phyloP scores from a whole-genome alignment of 2,113 vertebrate species.

The Ammodytes marinus region DNA sequence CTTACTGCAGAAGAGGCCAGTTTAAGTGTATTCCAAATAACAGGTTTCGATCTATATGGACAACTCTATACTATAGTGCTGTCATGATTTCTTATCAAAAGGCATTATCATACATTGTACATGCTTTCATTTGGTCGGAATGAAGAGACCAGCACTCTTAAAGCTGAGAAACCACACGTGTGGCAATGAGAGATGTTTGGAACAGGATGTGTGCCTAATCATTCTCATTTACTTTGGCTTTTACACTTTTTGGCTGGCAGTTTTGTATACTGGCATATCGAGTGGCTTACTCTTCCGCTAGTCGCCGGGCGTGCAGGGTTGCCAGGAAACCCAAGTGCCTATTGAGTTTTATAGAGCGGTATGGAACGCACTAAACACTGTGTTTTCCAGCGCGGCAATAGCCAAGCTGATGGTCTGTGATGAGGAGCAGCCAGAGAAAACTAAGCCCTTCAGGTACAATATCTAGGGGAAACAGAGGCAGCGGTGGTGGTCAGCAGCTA shows the following conservation, averaged over 20 bases:
- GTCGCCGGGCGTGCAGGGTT: slow-evolving; percentile 52
- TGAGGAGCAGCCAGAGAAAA: slow-evolving; percentile 28
- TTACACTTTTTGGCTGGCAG: slow-evolving; percentile 72
- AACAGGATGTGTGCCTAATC: slow-evolving; percentile 69
- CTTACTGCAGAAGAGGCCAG: slow-evolving; percentile 32
- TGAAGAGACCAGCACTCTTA: slow-evolving; percentile 57
- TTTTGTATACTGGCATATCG: slow-evolving; percentile 71
- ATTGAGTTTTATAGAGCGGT: slow-evolving; percentile 61
- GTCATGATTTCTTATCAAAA: slow-evolving; percentile 40
- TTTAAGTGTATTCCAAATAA: slow-evolving; percentile 54
- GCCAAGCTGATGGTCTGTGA: slow-evolving; percentile 40
- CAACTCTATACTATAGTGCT: slow-evolving; percentile 37
- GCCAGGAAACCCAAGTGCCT: slow-evolving; percentile 70
- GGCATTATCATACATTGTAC: slow-evolving; percentile 60
- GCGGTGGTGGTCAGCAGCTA: slow-evolving; percentile 44
- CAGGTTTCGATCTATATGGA: slow-evolving; percentile 58
- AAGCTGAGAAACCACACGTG: slow-evolving; percentile 67
- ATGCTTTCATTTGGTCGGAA: slow-evolving; percentile 56
- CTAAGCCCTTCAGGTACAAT: slow-evolving; percentile 62
- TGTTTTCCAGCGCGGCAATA: slow-evolving; percentile 48
- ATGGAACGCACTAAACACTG: slow-evolving; percentile 56
- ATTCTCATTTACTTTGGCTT: slow-evolving; percentile 75
- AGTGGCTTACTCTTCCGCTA: slow-evolving; percentile 71
- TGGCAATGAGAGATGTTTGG: slow-evolving; percentile 72
- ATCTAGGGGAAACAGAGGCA: slow-evolving; percentile 73